Conservation (phyloP, 2,888 invertebrate genomes). For the Eupithecia dodoneata region DNA sequence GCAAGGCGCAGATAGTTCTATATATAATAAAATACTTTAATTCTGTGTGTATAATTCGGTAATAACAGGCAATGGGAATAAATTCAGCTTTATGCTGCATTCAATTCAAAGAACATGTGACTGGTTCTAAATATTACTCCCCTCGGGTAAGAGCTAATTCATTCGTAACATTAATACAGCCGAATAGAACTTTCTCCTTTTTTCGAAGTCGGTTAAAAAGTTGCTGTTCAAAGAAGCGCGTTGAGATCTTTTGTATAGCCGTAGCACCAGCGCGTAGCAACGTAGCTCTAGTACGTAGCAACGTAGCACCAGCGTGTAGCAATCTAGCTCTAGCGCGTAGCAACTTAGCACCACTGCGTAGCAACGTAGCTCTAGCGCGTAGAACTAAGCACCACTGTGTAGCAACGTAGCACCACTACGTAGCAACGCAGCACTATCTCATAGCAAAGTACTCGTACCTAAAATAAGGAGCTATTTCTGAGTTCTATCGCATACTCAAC, state of each 20-base stretch:
- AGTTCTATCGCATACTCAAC: not conserved
- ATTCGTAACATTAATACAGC: too few relatives aligned
- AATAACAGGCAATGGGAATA: too few relatives aligned
- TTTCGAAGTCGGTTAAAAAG: too few relatives aligned
- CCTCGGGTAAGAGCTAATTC: too few relatives aligned
- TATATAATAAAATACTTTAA: too few relatives aligned
- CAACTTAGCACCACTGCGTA: not conserved
- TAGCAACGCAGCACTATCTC: too few relatives aligned
- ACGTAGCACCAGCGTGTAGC: not conserved
- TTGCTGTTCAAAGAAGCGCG: conserved; percentile 18
- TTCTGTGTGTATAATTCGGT: too few relatives aligned
- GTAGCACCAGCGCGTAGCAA: not conserved
- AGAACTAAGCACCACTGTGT: not conserved
- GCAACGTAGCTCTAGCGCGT: not conserved
- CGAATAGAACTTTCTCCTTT: too few relatives aligned
- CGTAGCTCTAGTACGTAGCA: not conserved
- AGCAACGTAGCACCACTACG: not conserved
- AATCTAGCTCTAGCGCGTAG: not conserved
- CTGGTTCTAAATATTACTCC: too few relatives aligned
- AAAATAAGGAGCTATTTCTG: not conserved
- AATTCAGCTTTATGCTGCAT: too few relatives aligned
- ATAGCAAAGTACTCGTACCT: not conserved
- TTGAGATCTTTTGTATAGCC: conserved; percentile 28
- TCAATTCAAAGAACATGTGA: too few relatives aligned
- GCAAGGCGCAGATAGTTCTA: too few relatives aligned